These are phyloP conservation scores for Platyrinchus mystaceus DNA, from an alignment of 2,797 vertebrate genomes.

Conservation along the genomic window DNA sequence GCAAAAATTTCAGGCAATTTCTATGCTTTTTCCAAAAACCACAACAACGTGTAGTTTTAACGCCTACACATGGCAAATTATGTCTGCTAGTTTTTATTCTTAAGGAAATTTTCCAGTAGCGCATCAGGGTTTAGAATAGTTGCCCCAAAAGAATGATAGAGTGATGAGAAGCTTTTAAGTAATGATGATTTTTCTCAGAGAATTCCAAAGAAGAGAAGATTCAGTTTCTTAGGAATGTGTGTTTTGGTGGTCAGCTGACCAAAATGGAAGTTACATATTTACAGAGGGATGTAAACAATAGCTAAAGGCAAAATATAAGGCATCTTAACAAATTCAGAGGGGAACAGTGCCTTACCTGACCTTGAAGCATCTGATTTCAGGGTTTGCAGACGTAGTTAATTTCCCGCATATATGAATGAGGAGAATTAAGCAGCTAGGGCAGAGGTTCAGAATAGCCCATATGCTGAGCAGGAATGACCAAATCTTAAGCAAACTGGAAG, in stretches of 20 bases:
- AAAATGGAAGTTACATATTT: neutral
- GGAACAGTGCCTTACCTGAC: neutral
- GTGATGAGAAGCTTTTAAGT: neutral
- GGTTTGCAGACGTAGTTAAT: neutral
- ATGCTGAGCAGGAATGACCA: neutral
- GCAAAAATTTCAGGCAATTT: neutral
- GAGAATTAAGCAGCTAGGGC: neutral
- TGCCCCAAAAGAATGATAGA: neutral
- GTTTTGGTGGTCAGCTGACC: neutral
- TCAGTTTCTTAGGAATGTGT: neutral
- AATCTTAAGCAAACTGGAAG: neutral
- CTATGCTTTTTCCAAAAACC: neutral
- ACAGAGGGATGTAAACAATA: neutral
- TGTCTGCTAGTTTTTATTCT: neutral
- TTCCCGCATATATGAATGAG: neutral
- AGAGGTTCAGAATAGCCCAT: neutral
- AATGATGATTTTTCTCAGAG: neutral
- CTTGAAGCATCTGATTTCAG: neutral
- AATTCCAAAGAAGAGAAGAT: neutral
- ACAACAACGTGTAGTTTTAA: neutral
- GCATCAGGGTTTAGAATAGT: neutral
- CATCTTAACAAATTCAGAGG: neutral
- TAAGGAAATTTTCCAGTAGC: neutral
- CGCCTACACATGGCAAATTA: neutral
- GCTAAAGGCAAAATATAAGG: neutral